Evolutionary conservation across 1,140 invertebrate genomes (phyloP), one percentile per base, ranked within the genome.

Genomic region (Drosophila mojavensis): DNA sequence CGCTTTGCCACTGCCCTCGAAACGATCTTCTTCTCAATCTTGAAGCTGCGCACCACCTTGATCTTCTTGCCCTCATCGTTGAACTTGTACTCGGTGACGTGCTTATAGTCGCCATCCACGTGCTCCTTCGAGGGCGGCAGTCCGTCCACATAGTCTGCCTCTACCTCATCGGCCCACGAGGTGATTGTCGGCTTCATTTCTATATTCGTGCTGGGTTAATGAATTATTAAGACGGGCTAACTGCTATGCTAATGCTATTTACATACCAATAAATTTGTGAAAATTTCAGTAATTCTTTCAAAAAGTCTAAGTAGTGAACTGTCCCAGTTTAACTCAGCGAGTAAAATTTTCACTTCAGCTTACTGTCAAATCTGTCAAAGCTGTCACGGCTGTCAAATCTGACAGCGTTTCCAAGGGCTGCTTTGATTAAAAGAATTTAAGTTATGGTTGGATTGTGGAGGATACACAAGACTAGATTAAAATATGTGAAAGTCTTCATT

Each of bases 151-250:
- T 94, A 96, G 84, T 97, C 96, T 64, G 96, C 95, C 90, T 98
- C 97, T 0, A 98, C 97, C 85, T 98, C 97, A 93, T 98, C 97
- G 26, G 97, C 97, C 97, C 97, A 98, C 67, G 96, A 98, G 43
- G 96, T 95, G 79, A 97, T 97, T 6, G 96, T 94, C 75, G 96
- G 94, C 80, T 96, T 89, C 78, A 89, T 89, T 17, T n/a, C 30
- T 0, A 4, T n/a, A 13, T 24, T 30, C 24, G 15, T 33, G 24
- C 5, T 24, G 3, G 20, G 3, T 3, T 11, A 0, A 41, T 1
- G 1, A 15, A 36, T 51, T 26, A 26, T 3, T 17, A 47, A 20
- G 6, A 10, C 9, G 33, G 33, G 5, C 5, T 28, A 28, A 10
- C 7, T 45, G 9, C 1, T 41, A 6, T 4, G 33, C 1, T 55